Conservation (phyloP, 1,140 invertebrate genomes). For the Megalopta genalis region DNA sequence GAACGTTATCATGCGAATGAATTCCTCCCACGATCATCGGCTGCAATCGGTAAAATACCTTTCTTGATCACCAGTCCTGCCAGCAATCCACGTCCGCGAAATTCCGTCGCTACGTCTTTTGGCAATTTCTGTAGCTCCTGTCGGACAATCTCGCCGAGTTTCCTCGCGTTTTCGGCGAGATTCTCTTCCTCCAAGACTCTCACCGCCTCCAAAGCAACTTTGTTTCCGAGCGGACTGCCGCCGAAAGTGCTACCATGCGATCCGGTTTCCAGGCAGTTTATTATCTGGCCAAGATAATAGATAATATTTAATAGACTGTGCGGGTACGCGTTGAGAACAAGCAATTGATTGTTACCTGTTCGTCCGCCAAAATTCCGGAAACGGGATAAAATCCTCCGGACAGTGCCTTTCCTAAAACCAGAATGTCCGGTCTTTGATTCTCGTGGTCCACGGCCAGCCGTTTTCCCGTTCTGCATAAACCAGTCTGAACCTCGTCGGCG, state of each 20-base stretch:
- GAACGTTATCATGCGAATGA: too few relatives aligned
- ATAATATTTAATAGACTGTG: neutral
- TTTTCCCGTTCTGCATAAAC: constrained; percentile 94
- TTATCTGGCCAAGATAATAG: constrained; percentile 81
- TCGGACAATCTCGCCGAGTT: constrained; percentile 85
- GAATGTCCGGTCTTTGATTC: constrained; percentile 87
- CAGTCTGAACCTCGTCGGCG: constrained; percentile 98
- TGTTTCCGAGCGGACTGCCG: constrained; percentile 90
- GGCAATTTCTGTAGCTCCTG: constrained; percentile 83
- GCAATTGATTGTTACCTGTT: constrained; percentile 79
- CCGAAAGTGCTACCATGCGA: constrained; percentile 93
- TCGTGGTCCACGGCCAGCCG: constrained; percentile 95
- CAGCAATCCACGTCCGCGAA: constrained; percentile 88
- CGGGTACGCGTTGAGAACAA: neutral
- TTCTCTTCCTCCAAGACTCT: constrained; percentile 87
- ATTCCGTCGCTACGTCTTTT: constrained; percentile 83
- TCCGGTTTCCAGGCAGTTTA: constrained; percentile 88
- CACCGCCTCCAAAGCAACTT: constrained; percentile 83
- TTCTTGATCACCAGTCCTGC: constrained; percentile 88
- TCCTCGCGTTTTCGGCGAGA: constrained; percentile 86
- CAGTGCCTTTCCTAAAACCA: constrained; percentile 89
- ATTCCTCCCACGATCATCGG: too few relatives aligned
- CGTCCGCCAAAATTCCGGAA: constrained; percentile 87
- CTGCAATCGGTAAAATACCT: constrained; percentile 76
- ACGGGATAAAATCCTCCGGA: constrained; percentile 92